A percentile compares a stretch with the other conserved stretches of the same genome.
Conservation (phyloP, 2,113 vertebrate species). For the Pelecanus crispus region DNA sequence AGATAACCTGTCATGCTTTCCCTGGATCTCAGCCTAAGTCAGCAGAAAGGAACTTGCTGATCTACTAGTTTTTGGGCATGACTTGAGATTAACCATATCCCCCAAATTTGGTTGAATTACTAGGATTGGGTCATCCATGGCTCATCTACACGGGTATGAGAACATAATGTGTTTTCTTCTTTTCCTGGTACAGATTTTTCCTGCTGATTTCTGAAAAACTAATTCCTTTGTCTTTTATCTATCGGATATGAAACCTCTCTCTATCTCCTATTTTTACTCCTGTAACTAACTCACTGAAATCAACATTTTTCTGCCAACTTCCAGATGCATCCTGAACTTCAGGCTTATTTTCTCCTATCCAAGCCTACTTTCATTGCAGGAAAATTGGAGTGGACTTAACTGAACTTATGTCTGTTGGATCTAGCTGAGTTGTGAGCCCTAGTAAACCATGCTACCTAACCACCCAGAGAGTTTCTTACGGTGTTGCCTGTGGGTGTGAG, state of each 20-base stretch:
- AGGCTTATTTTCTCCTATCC: not conserved
- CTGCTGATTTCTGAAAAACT: not conserved
- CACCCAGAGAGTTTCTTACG: slow-evolving; percentile 26
- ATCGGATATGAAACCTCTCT: not conserved
- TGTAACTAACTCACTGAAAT: not conserved
- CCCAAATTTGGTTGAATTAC: not conserved
- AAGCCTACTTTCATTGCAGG: not conserved
- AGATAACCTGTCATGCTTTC: not conserved
- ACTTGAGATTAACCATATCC: not conserved
- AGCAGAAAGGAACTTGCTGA: not conserved
- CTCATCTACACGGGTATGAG: not conserved
- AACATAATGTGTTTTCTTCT: not conserved
- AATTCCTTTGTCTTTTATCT: not conserved
- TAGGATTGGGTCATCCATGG: not conserved
- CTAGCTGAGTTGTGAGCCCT: not conserved
- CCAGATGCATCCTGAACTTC: not conserved
- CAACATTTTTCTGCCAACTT: not conserved
- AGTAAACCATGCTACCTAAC: slow-evolving; percentile 28
- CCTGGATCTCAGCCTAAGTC: not conserved
- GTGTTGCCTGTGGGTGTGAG: slow-evolving; percentile 42
- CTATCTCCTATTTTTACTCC: not conserved
- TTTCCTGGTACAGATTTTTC: not conserved
- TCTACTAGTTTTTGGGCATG: not conserved
- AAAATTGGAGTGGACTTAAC: not conserved
- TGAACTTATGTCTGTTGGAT: slow-evolving; percentile 13